Evolutionary conservation across 2,797 vertebrate genomes (phyloP), one percentile per base, ranked within the genome.

Genomic region (Peromyscus aztecus): DNA sequence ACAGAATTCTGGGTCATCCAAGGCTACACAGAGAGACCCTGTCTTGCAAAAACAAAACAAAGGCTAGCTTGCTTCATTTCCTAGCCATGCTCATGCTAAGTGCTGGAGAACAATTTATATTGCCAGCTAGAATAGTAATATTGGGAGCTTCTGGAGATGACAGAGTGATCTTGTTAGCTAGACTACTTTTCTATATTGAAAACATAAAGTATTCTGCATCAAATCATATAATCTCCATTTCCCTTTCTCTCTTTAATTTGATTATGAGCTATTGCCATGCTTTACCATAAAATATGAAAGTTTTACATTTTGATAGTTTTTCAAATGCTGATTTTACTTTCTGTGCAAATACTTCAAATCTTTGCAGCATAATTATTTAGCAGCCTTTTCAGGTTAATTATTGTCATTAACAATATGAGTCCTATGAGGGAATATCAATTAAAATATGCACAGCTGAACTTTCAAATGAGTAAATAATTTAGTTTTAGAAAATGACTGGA

Each of bases 311-410:
- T 98, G 98, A 98, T 98, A 98, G 98, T 98, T 98, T 98, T 98
- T 98, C 98, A 98, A 99, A 98, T 96, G 98, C 98, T 98, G 98
- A 98, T 99, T 98, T 99, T 98, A 98, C 98, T 99, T 99, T 99
- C 98, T 98, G 98, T 98, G 98, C 98, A 98, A 99, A 98, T 98
- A 98, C 98, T 98, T 98, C 86, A 96, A 98, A 98, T 99, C 98
- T 99, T 99, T 99, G 96, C 97, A 98, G 98, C 98, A 98, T 99
- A 99, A 99, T 99, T 99, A 99, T 99, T 99, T 99, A 99, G 99
- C 99, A 99, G 99, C 99, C 99, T 99, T 99, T 99, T 99, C 98
- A 98, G 99, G 99, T 99, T 99, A 99, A 99, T 99, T 99, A 99
- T 99, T 99, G 99, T 99, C 99, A 99, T 99, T 99, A 99, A 99